Evolutionary conservation across 2,113 vertebrate species (phyloP).

Genomic region (Vulpes ferrilata): DNA sequence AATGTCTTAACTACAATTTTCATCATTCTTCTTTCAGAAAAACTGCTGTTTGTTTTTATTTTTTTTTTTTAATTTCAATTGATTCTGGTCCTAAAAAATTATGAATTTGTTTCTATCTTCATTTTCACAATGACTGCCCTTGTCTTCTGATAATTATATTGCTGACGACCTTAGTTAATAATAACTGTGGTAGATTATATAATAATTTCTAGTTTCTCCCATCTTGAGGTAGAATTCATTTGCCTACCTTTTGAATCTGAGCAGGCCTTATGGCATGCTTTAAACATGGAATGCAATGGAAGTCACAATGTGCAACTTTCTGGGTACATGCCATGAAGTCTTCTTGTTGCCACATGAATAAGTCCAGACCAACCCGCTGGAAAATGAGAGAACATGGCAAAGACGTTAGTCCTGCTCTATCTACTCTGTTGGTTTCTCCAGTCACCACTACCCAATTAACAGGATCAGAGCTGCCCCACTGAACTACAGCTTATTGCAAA

Average conservation of each 20-base stretch:
- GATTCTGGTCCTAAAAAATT: not conserved
- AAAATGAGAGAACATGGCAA: not conserved
- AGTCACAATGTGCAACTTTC: not conserved
- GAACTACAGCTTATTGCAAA: not conserved
- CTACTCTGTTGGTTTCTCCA: not conserved
- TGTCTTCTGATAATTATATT: not conserved
- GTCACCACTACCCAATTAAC: not conserved
- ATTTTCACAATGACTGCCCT: not conserved
- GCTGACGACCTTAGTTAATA: not conserved
- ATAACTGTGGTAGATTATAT: not conserved
- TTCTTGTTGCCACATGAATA: not conserved
- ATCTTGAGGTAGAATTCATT: not conserved
- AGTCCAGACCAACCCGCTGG: not conserved
- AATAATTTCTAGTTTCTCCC: not conserved
- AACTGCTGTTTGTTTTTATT: not conserved
- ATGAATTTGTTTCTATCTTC: not conserved
- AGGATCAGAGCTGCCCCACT: not conserved
- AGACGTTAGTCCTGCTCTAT: not conserved
- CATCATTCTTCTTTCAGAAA: not conserved
- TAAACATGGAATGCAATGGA: not conserved
- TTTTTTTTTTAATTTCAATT: not conserved
- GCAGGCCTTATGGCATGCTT: not conserved
- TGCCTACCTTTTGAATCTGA: not conserved
- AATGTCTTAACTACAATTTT: not conserved
- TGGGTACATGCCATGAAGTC: not conserved